phyloP scores from a whole-genome alignment of 2,113 vertebrate genomes.

The Lagenorhynchus albirostris region DNA sequence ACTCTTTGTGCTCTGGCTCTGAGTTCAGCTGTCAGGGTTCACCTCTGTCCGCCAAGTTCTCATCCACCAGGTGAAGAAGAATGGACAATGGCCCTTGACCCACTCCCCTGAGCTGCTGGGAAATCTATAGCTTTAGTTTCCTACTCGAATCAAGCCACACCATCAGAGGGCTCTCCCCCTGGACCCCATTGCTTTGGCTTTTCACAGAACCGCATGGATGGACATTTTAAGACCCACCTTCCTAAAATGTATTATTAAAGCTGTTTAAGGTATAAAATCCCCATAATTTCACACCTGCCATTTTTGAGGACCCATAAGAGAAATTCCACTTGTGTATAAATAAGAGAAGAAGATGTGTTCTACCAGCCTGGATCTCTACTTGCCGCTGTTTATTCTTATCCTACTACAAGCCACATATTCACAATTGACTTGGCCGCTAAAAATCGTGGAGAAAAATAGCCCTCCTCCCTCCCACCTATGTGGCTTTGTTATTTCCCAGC shows the following conservation, averaged over 20 bases:
- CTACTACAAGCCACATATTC: fast-evolving
- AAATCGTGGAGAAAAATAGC: neutral
- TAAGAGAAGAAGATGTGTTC: neutral
- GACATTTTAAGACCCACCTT: neutral
- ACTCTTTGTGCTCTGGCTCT: neutral
- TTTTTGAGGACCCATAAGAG: neutral
- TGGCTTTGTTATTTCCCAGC: neutral
- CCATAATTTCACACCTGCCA: fast-evolving
- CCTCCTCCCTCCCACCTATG: neutral
- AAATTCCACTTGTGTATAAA: neutral
- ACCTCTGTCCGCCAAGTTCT: neutral
- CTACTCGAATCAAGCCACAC: neutral
- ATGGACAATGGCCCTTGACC: fast-evolving
- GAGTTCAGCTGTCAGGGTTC: too few species aligned
- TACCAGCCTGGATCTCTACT: neutral
- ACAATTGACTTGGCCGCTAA: neutral
- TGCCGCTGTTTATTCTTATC: neutral
- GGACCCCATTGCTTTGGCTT: neutral
- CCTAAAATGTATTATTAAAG: neutral
- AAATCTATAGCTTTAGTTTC: neutral
- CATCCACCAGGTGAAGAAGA: neutral
- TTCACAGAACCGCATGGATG: neutral
- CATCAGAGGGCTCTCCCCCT: neutral
- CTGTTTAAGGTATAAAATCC: neutral
- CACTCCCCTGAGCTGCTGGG: neutral